Evolutionary conservation across 92 coral and sea anemone genomes (phyloP).

Genomic region (Montipora capitata): DNA sequence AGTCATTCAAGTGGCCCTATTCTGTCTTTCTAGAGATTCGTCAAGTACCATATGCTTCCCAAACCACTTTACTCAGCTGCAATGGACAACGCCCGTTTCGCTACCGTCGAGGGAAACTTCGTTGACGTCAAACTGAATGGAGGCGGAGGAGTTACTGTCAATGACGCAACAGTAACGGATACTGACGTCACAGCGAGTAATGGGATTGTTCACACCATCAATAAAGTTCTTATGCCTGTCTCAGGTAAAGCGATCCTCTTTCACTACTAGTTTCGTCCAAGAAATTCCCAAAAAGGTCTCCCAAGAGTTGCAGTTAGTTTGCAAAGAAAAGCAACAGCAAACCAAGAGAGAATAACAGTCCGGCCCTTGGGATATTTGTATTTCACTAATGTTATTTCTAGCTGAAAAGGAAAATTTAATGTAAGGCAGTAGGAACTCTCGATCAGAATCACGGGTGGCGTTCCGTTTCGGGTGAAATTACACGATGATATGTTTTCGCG

Average conservation of each 20-base stretch:
- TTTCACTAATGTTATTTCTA: too few species aligned
- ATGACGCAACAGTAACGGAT: constrained; percentile 76
- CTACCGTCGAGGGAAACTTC: constrained; percentile 71
- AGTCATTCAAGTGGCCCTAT: not conserved
- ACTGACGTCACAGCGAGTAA: constrained; percentile 79
- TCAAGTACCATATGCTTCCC: constrained; percentile 79
- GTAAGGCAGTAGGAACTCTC: too few species aligned
- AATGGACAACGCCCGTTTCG: constrained; percentile 49
- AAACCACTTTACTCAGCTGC: constrained; percentile 76
- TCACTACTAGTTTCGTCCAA: not conserved
- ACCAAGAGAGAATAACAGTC: too few species aligned
- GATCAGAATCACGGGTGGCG: too few species aligned
- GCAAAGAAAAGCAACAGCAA: too few species aligned
- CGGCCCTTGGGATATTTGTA: too few species aligned
- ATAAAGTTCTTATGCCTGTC: constrained; percentile 82
- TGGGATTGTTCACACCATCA: constrained; percentile 84
- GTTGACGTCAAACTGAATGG: constrained; percentile 54
- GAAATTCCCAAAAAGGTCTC: too few species aligned
- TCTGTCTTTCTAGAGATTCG: constrained; percentile 61
- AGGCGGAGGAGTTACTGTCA: constrained; percentile 62
- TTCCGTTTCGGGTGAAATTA: too few species aligned
- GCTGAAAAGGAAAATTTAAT: too few species aligned
- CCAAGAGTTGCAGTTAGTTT: too few species aligned
- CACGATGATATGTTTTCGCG: too few species aligned
- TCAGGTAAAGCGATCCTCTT: constrained; percentile 71